phyloP scores from a whole-genome alignment of 1,140 invertebrate species.

The Zophobas morio region DNA sequence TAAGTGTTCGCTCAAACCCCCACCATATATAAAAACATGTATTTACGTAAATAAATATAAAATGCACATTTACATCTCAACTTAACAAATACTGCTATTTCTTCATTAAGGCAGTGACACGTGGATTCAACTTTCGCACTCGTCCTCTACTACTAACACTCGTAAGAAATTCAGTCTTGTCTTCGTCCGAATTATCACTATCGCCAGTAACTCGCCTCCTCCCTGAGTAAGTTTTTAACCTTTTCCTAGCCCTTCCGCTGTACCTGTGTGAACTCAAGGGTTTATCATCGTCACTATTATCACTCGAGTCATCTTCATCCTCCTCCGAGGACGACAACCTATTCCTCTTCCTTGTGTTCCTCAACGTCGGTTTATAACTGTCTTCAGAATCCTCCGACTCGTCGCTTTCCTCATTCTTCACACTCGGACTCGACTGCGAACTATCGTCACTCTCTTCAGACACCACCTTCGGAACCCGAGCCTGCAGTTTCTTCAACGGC shows the following conservation, averaged over 20 bases:
- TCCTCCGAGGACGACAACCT: constrained; percentile 10
- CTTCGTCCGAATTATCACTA: constrained; percentile 47
- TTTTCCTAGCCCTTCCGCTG: background rate
- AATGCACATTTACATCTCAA: background rate
- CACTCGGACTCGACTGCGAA: constrained; percentile 31
- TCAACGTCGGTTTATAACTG: constrained; percentile 38
- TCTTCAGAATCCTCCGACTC: constrained; percentile 51
- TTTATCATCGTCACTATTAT: constrained; percentile 56
- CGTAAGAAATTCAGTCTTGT: constrained; percentile 67
- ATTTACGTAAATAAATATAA: background rate
- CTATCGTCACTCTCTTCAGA: constrained; percentile 44
- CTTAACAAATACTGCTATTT: constrained; percentile 46
- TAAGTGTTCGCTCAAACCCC: background rate
- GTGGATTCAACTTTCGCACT: constrained; percentile 85
- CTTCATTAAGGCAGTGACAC: constrained; percentile 73
- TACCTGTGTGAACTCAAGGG: constrained; percentile 49
- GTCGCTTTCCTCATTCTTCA: constrained; percentile 51
- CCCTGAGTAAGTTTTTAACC: background rate
- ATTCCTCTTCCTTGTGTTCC: constrained; percentile 32
- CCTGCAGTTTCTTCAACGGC: constrained; percentile 50
- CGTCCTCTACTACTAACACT: constrained; percentile 87
- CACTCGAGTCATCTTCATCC: constrained; percentile 43
- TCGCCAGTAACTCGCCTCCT: background rate
- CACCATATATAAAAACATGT: background rate
- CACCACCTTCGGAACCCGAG: constrained; percentile 40